Base-by-base conservation (phyloP, 2,888 invertebrate species). In the Cordilura impudica region DNA sequence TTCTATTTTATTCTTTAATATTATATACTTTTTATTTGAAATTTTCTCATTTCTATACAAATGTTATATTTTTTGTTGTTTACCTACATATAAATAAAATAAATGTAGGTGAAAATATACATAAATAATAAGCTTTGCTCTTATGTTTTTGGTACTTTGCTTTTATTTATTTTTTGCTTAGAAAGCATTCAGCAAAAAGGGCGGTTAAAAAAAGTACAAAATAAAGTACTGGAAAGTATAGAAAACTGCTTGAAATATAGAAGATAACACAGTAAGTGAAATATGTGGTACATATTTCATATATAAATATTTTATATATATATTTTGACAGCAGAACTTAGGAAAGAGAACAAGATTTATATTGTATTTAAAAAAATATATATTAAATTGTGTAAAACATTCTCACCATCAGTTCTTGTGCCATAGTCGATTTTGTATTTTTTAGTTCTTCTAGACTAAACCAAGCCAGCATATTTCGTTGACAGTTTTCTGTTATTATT, bases 71-170 rank as follows among this genome's bases (percentile, higher is more conserved):
- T 60, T 45, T 16, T 31, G 43, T 45, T n/a, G 12, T 19, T 54
- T 67, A 26, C 6, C 31, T 29, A 67, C 60, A 61, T 61, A 70
- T 51, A 78, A 77, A 73, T 70, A 74, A 73, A 66, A 69, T 60
- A 76, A 77, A 81, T 77, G 77, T 81, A 77, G 76, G 80, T 77
- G 76, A 76, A 70, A 61, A 70, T 70, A 70, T 79, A 79, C 71
- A 79, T 79, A 75, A 79, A 75, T 75, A 79, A 79, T 79, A 75
- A 79, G 71, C 79, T 75, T 35, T 75, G 75, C 73, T 78, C 63
- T 63, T 58, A 26, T 51, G 35, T 65, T 65, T 69, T 58, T 63
- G 53, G 21, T 21, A 58, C 47, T 65, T 69, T 61, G 35, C 2
- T 39, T 19, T 45, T 45, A 39, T 19, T 43, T 51, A 2, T 12